These are phyloP conservation scores for Diplogasteroides magnus DNA, from an alignment of 1,140 invertebrate genomes.

Conservation along the genomic window DNA sequence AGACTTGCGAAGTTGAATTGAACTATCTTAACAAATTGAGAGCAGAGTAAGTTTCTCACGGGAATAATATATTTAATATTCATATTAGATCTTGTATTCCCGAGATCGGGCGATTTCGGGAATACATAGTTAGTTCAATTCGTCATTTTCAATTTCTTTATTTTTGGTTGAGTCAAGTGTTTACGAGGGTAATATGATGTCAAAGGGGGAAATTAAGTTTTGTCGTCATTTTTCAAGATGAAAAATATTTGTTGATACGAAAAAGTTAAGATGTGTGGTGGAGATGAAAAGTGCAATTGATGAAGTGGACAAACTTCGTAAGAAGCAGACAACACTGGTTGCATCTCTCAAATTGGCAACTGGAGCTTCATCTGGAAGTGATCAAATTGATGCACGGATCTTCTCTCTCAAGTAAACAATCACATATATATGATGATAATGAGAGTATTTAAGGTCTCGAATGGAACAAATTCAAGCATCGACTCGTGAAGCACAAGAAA, in stretches of 20 bases:
- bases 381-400: conserved; percentile 48
- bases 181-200: too few species aligned
- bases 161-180: too few species aligned
- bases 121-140: too few species aligned
- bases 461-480: conserved; percentile 51
- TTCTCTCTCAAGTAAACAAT: conserved; percentile 47
- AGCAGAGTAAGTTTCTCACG: conserved; percentile 31
- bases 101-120: too few species aligned
- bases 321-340: conserved; percentile 47
- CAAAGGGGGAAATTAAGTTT: too few species aligned
- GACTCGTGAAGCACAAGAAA: conserved; percentile 45
- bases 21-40: conserved; percentile 42
- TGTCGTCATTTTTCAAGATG: too few species aligned
- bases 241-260: too few species aligned
- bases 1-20: conserved; percentile 49
- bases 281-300: conserved; percentile 54
- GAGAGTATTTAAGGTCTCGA: conserved; percentile 34
- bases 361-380: conserved; percentile 47
- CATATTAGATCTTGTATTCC: background rate
- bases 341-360: conserved; percentile 52
- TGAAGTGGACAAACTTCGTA: conserved; percentile 47
- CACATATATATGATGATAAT: background rate
- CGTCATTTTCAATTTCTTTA: too few species aligned
- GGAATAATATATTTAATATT: background rate
- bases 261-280: conserved; percentile 34